Conservation (phyloP, 2,113 vertebrate genomes). For the Polyodon spathula region DNA sequence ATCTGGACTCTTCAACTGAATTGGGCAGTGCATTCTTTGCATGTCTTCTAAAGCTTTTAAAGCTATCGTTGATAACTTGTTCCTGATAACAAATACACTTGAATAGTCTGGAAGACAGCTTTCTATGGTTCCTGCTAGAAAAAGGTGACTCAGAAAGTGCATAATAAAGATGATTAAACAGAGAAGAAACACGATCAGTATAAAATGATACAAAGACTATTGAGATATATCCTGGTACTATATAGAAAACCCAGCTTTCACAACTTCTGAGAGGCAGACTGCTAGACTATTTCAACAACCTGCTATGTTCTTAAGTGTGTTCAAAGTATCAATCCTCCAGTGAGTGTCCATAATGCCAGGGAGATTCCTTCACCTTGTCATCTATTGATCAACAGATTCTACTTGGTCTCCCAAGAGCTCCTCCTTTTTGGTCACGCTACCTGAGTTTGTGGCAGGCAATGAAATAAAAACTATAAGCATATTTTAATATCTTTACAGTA, state of each 20-base stretch:
- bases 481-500: conserved; percentile 14
- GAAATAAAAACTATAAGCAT: conserved; percentile 30
- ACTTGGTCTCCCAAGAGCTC: conserved; percentile 36
- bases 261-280: conserved; percentile 7
- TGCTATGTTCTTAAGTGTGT: conserved; percentile 18
- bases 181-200: too few relatives aligned
- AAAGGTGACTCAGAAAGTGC: conserved; percentile 3
- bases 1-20: too few relatives aligned
- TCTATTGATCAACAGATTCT: conserved; percentile 28
- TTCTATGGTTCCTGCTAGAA: too few relatives aligned
- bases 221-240: not conserved
- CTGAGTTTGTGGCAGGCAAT: conserved; percentile 20
- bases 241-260: not conserved
- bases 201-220: not conserved
- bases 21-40: too few relatives aligned
- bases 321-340: conserved; percentile 5
- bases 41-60: too few relatives aligned
- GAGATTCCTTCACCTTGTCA: conserved; percentile 43
- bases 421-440: conserved; percentile 42
- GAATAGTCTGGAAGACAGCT: too few relatives aligned
- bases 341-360: conserved; percentile 27
- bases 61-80: too few relatives aligned
- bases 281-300: conserved; percentile 22
- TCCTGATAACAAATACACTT: too few relatives aligned
- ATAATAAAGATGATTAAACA: not conserved